Evolutionary conservation across 2,113 vertebrate species (phyloP).

Genomic region (Chamaea fasciata): DNA sequence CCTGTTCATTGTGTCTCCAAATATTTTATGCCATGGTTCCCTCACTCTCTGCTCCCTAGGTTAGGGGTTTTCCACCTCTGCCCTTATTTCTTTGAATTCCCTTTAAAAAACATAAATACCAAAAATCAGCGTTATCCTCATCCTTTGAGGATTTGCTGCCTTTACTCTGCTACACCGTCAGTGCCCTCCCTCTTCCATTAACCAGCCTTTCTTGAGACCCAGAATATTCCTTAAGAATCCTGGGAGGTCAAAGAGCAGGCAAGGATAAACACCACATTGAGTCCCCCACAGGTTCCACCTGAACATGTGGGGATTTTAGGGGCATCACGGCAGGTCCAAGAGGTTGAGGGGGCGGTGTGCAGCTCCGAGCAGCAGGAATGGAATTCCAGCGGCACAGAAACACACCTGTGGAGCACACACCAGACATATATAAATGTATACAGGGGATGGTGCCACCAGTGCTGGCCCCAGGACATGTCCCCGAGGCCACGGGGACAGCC

Average conservation of each 20-base stretch:
- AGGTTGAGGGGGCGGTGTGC: not conserved
- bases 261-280: not conserved
- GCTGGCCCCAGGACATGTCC: not conserved
- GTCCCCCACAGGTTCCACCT: no score
- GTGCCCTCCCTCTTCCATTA: not conserved
- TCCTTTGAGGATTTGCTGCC: not conserved
- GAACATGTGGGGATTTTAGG: not conserved
- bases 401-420: not conserved
- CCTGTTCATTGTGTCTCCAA: not conserved
- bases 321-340: no score
- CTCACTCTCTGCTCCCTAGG: not conserved
- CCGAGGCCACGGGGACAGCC: not conserved
- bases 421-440: accelerated
- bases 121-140: accelerated
- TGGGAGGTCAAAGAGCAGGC: not conserved
- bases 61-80: not conserved
- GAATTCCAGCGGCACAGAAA: not conserved
- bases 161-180: not conserved
- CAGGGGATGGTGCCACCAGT: accelerated
- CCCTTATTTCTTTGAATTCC: not conserved
- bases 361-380: not conserved
- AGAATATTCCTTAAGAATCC: not conserved
- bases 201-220: not conserved
- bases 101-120: not conserved
- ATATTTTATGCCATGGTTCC: not conserved